These are phyloP conservation scores for Proisotoma minuta DNA, from an alignment of 2,888 invertebrate species.

Conservation along the genomic window DNA sequence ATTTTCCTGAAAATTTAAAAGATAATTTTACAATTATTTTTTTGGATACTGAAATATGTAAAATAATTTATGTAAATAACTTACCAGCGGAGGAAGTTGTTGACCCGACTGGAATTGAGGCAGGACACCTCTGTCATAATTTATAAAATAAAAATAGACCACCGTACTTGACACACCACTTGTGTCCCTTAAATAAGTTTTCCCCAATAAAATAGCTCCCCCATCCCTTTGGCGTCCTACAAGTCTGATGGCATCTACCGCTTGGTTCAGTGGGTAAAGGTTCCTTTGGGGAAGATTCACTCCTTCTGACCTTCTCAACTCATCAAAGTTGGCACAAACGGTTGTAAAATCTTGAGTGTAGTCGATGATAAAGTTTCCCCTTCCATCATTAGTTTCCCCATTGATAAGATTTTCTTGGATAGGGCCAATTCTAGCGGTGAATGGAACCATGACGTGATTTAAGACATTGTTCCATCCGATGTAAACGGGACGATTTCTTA, in stretches of 20 bases:
- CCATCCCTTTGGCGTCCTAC: not conserved
- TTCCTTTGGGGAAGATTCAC: not conserved
- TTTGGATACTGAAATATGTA: not conserved
- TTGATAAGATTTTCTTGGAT: not conserved
- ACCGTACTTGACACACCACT: not conserved
- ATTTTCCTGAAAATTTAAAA: not conserved
- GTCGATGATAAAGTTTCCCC: not conserved
- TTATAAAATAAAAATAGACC: not conserved
- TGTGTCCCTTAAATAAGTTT: not conserved
- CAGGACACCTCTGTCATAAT: not conserved
- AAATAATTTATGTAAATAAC: not conserved
- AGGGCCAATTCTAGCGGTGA: not conserved
- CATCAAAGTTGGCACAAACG: not conserved
- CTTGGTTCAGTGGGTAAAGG: not conserved
- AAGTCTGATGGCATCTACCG: not conserved
- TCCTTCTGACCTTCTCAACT: not conserved
- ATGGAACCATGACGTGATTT: not conserved
- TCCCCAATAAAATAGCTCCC: not conserved
- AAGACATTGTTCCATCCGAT: constrained; percentile 2
- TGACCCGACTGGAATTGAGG: not conserved
- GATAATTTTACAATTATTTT: not conserved
- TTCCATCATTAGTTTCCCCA: not conserved
- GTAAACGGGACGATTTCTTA: not conserved
- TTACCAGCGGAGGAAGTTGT: not conserved
- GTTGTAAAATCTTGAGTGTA: not conserved